Evolutionary conservation across 1,140 invertebrate genomes (phyloP).

Genomic region (Helicoverpa armigera): DNA sequence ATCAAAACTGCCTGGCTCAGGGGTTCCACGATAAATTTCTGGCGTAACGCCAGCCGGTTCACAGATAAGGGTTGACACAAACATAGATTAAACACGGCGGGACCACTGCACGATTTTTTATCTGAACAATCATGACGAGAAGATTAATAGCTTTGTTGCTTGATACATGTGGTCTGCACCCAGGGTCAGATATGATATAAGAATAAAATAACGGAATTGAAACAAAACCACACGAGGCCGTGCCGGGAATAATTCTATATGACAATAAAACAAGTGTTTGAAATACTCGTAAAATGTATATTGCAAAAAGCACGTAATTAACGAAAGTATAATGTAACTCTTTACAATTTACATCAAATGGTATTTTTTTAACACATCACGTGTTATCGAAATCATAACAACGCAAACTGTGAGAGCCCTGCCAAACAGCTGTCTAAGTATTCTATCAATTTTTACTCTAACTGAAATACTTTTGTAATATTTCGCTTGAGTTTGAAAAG

Average conservation of each 20-base stretch:
- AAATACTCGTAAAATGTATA: too few species aligned
- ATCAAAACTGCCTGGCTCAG: slow-evolving; percentile 68
- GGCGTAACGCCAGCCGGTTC: slow-evolving; percentile 62
- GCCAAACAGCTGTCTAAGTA: slow-evolving; percentile 15
- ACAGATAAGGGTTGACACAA: slow-evolving; percentile 58
- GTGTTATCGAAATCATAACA: too few species aligned
- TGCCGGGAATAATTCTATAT: not conserved
- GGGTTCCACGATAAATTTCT: slow-evolving; percentile 64
- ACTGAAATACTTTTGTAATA: slow-evolving; percentile 44
- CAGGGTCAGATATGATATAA: slow-evolving; percentile 19
- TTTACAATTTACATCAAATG: too few species aligned
- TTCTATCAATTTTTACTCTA: slow-evolving; percentile 17
- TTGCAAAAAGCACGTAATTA: too few species aligned
- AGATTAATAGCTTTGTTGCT: slow-evolving; percentile 42
- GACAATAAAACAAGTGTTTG: too few species aligned
- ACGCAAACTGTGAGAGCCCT: not conserved
- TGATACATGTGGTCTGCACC: slow-evolving; percentile 5
- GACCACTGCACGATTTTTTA: slow-evolving; percentile 36
- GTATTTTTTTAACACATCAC: too few species aligned
- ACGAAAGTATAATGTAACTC: too few species aligned
- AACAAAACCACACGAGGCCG: not conserved
- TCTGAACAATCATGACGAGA: slow-evolving; percentile 33
- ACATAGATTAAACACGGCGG: slow-evolving; percentile 40
- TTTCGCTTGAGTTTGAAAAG: slow-evolving; percentile 16
- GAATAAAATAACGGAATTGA: slow-evolving; percentile 6